Base-by-base conservation (phyloP, 2,113 vertebrate species). In the Labeo catla region DNA sequence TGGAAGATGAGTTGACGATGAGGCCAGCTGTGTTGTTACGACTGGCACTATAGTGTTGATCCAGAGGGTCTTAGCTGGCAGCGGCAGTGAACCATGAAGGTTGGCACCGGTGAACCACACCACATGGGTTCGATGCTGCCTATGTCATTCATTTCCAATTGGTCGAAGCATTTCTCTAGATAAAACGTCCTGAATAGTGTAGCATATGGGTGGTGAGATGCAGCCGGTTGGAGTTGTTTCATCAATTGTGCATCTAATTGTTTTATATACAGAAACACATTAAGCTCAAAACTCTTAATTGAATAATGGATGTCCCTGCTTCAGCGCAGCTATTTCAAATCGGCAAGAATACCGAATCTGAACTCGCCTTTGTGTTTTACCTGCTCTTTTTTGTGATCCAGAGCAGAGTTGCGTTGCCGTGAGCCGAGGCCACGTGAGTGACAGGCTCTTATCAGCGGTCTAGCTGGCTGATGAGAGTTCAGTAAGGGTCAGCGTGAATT, bases 401-500 rank as follows among this genome's bases (percentile, higher is more conserved):
- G 47, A 82, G 63, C 23, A 2, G 47, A 70, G 45, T 12, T 45
- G 36, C 15, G 21, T 84, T 74, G 61, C 87, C 77, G 85, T 89
- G 85, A 91, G 84, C 86, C 73, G 2, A 83, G 83, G 72, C 88
- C 88, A 87, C 70, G 87, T 94, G 93, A 95, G 84, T 93, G 93
- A 92, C 94, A 89, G 93, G 85, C 91, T 89, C 91, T 95, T 95
- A 95, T 95, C 94, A 87, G 86, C 28, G 77, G 91, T 76, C 84
- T 81, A 70, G 63, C 90, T 59, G 73, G 90, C 90, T 94, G 91
- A 95, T 95, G 93, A 91, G 84, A 94, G 91, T 93, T 94, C 91
- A 94, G 92, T 92, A 81, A 86, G 92, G 94, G 93, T 94, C 93
- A 94, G 91, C 85, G 80, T 91, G 92, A 94, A 94, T 95, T 94